phyloP scores from a whole-genome alignment of 1,140 invertebrate species.

The Condylostylus longicornis region DNA sequence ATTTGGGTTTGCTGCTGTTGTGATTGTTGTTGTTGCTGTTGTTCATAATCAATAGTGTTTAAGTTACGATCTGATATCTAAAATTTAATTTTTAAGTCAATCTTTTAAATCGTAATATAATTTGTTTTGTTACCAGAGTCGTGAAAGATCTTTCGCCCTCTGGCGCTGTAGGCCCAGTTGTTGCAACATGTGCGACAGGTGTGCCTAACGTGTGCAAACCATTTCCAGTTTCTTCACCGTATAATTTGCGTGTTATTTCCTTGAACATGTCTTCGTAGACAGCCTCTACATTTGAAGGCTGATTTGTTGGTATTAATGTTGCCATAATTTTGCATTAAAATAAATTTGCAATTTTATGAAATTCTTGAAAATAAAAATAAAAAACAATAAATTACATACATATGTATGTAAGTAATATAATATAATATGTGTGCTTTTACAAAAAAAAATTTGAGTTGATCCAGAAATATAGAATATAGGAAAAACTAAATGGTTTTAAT shows the following conservation, averaged over 20 bases:
- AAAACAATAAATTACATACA: no score
- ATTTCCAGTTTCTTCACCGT: conserved; percentile 60
- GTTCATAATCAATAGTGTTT: conserved; percentile 26
- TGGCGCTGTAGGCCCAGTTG: conserved; percentile 29
- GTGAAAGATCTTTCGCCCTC: conserved; percentile 32
- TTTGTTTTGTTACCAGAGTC: conserved; percentile 22
- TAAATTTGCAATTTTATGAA: no score
- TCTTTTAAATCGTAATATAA: conserved; percentile 11
- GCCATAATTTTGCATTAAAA: no score
- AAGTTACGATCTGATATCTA: background rate
- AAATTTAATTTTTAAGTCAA: background rate
- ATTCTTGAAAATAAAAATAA: no score
- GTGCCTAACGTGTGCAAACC: conserved; percentile 34
- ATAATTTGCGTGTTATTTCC: conserved; percentile 78
- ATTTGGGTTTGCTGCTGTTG: conserved; percentile 20
- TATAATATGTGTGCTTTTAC: no score
- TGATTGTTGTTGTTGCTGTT: conserved; percentile 13
- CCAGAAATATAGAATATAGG: no score
- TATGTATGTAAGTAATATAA: no score
- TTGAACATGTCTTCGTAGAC: conserved; percentile 41
- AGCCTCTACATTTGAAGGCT: conserved; percentile 32
- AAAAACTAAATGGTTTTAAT: no score
- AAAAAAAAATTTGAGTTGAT: no score
- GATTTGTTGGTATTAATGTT: conserved; percentile 26
- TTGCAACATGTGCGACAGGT: conserved; percentile 30